Percentiles rank a stretch among this genome's conserved stretches.
Conservation (phyloP, 2,113 vertebrate genomes). For the Thamnophis sirtalis region DNA sequence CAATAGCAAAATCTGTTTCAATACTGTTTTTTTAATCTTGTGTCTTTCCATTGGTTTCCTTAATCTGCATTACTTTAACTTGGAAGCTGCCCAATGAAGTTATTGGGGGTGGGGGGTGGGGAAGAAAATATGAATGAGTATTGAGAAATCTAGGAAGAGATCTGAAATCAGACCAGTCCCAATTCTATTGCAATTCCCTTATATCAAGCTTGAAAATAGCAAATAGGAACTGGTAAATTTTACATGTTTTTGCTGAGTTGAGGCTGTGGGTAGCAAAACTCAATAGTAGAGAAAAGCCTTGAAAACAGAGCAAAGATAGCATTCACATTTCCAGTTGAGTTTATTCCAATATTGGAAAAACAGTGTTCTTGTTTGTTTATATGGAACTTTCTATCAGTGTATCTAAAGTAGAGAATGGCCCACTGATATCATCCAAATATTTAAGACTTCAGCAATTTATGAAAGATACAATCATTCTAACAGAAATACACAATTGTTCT, state of each 20-base stretch:
- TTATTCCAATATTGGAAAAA: background rate
- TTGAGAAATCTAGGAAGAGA: background rate
- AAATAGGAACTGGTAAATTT: background rate
- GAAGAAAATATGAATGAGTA: background rate
- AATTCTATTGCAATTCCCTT: background rate
- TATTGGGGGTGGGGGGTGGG: fast-evolving
- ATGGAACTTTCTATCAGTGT: background rate
- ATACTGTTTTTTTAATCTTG: background rate
- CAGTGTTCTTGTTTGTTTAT: background rate
- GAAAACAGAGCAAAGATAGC: background rate
- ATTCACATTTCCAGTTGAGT: background rate
- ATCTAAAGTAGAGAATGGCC: background rate
- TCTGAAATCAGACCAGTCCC: background rate
- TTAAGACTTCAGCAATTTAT: background rate
- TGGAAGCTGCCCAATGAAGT: background rate
- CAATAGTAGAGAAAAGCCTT: background rate
- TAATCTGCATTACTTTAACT: background rate
- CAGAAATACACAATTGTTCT: background rate
- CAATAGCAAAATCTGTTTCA: background rate
- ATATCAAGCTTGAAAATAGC: background rate
- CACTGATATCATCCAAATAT: background rate
- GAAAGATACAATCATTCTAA: background rate
- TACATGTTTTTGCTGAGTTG: background rate
- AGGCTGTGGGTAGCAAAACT: background rate
- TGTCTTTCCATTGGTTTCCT: background rate